Base-by-base conservation (phyloP, 2,888 invertebrate genomes). In the Lasioglossum pauxillum region DNA sequence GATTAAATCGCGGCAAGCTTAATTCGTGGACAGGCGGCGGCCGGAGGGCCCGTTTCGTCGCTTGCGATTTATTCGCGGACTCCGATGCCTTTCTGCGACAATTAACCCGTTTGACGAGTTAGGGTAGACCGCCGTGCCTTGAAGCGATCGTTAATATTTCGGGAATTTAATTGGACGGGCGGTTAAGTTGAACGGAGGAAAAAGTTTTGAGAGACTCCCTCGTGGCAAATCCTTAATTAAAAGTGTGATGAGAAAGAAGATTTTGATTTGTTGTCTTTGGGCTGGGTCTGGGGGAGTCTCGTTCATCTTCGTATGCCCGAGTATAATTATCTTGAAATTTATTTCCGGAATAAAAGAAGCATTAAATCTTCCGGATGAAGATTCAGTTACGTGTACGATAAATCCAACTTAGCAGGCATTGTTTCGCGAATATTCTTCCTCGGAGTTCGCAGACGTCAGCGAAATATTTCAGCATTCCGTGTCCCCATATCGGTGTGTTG, bases 1-100 rank as follows among this genome's bases (percentile, higher is more conserved):
- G 74, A 84, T 84, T 84, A 83, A 78, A 74, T 57, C 35, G 19
- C 35, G n/a, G 23, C 41, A 7, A 38, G 19, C 38, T 82, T 46
- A 16, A 23, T 60, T 60, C 67, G 14, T 38, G n/a, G 53, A 12
- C 46, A 64, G 73, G n/a, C n/a, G 10, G 23, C 10, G 23, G 16
- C 46, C 46, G 16, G 46, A 46, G 46, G 5, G 41, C 23, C 38
- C 38, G 69, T 23, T n/a, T 12, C 35, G 10, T 16, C 19, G 31
- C 35, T 23, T 23, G 53, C 69, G 69, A 69, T 69, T 69, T 69
- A 69, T 69, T 69, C 69, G 38, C 69, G 38, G 35, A 19, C 23
- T 38, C 69, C 4, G 35, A 3, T 69, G 16, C 7, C 19, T 19
- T 35, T 67, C 35, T 35, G 2, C 35, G 16, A 14, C 67, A 23